Percentiles rank a stretch among this genome's conserved stretches.
Evolutionary conservation across 2,797 vertebrate species (phyloP).

Genomic region (Spatula clypeata): DNA sequence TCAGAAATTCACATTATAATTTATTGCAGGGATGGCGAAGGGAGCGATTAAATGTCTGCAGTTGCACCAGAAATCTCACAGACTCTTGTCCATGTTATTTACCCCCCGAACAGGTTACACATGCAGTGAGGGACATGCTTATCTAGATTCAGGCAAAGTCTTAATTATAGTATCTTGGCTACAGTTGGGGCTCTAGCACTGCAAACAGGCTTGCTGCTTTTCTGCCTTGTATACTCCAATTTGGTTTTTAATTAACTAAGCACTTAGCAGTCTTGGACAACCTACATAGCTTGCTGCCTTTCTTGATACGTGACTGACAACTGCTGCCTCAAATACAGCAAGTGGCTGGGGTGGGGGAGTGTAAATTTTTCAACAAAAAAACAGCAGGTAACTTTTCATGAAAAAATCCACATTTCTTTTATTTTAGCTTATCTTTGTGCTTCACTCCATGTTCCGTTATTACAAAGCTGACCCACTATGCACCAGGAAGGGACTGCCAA

Average conservation of each 20-base stretch:
- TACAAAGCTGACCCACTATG: background rate
- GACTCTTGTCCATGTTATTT: background rate
- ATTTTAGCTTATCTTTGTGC: background rate
- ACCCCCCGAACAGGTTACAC: background rate
- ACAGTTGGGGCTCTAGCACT: background rate
- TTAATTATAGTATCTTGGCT: background rate
- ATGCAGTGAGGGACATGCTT: background rate
- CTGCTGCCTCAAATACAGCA: background rate
- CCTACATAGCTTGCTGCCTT: background rate
- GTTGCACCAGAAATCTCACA: background rate
- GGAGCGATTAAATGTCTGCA: background rate
- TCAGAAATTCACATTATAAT: background rate
- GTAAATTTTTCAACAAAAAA: background rate
- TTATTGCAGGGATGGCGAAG: background rate
- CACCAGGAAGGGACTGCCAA: background rate
- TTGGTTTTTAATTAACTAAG: background rate
- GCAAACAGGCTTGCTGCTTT: background rate
- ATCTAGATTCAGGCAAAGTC: background rate
- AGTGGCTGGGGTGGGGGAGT: background rate
- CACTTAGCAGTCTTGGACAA: background rate
- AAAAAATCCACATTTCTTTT: background rate
- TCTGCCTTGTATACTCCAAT: background rate
- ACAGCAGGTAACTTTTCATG: background rate
- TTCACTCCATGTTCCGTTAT: background rate
- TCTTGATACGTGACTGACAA: background rate